Percentiles rank a stretch among this genome's conserved stretches.
Conservation (phyloP, 1,140 invertebrate species). For the Psix sp. region DNA sequence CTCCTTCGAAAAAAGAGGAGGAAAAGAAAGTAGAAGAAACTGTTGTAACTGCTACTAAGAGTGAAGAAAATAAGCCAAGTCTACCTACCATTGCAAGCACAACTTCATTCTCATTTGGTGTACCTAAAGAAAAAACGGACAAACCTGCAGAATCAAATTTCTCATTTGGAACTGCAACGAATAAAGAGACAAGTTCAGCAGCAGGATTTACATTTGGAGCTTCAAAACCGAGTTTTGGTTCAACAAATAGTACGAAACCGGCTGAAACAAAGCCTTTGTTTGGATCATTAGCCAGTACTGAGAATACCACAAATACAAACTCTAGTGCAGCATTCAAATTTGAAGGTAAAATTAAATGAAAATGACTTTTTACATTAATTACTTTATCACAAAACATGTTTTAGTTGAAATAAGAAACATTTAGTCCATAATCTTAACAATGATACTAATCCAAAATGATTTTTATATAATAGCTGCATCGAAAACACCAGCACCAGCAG, state of each 20-base stretch:
- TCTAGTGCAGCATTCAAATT: slow-evolving; percentile 1
- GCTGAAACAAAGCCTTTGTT: slow-evolving; percentile 8
- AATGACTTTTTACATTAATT: too few species aligned
- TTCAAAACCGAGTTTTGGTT: not conserved
- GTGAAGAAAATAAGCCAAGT: not conserved
- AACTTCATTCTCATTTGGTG: not conserved
- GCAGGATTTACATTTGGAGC: slow-evolving; percentile 17
- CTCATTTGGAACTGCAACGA: slow-evolving; percentile 22
- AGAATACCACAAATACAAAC: not conserved
- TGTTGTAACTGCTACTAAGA: not conserved
- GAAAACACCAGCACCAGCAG: too few species aligned
- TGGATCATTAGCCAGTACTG: slow-evolving; percentile 4
- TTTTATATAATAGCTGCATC: too few species aligned
- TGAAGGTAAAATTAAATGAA: too few species aligned
- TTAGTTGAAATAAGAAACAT: too few species aligned
- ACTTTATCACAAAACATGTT: too few species aligned
- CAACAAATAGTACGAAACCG: slow-evolving; percentile 2
- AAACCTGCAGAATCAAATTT: slow-evolving; percentile 19
- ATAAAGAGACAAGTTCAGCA: slow-evolving; percentile 8
- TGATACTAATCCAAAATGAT: too few species aligned
- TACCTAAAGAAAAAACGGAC: not conserved
- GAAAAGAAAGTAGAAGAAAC: slow-evolving; percentile 10
- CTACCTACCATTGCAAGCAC: not conserved
- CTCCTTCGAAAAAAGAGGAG: slow-evolving; percentile 44
- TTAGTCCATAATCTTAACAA: too few species aligned